phyloP scores from a whole-genome alignment of 2,797 vertebrate genomes.

The Typhlichthys eigenmanni region DNA sequence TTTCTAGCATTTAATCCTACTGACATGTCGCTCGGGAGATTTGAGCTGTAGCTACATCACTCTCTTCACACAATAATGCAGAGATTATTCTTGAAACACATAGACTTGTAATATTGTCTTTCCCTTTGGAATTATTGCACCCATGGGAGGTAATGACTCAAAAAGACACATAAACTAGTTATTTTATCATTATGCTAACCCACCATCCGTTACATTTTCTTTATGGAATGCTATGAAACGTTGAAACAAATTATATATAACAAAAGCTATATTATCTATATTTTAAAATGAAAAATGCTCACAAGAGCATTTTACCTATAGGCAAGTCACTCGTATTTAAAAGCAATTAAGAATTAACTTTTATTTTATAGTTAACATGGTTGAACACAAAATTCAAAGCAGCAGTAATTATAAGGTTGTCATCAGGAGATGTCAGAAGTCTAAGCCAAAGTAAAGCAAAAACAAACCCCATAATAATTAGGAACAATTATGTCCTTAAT shows the following conservation, averaged over 20 bases:
- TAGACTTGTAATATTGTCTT: neutral
- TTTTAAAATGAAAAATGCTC: no score
- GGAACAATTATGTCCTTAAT: constrained; percentile 76
- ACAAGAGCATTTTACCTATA: no score
- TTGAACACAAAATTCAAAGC: no score
- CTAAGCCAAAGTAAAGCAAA: constrained; percentile 5
- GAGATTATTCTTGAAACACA: neutral
- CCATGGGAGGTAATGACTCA: neutral
- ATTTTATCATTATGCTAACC: no score
- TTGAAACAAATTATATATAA: no score
- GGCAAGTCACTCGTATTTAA: no score
- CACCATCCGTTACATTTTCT: no score
- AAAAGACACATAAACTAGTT: neutral
- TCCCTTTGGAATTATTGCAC: neutral
- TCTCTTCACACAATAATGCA: constrained; percentile 6
- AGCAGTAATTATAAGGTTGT: neutral
- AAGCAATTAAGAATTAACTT: no score
- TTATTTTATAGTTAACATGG: no score
- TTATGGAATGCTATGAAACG: no score
- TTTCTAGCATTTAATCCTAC: constrained; percentile 34
- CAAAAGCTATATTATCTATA: no score
- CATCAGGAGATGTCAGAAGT: constrained; percentile 16
- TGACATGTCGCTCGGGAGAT: constrained; percentile 13
- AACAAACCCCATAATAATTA: constrained; percentile 50
- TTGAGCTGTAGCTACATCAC: constrained; percentile 12